Base-by-base conservation (phyloP, 2,113 vertebrate species). In the Ploceus nigricollis region DNA sequence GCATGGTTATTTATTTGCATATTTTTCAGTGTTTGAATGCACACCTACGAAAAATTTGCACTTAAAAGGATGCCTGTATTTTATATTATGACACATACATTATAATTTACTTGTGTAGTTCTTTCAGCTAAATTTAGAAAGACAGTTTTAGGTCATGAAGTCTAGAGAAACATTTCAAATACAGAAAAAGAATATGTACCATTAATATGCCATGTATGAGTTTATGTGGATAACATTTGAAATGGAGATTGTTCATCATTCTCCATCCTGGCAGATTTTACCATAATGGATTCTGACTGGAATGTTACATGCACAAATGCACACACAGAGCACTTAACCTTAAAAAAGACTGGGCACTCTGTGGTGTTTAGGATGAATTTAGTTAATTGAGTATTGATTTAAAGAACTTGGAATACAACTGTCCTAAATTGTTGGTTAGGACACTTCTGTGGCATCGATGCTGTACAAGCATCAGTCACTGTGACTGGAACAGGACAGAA, bases 121-220 rank as follows among this genome's bases (percentile, higher is more conserved):
- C 70, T 93, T 95, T n/a, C 39, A 91, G 86, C 69, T 96, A 97
- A 96, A 96, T 95, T 97, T 96, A 94, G 90, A 51, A 51, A 95
- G 95, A 95, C 91, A 96, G 69, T 91, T 97, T 94, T 91, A 94
- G 95, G 94, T 92, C 93, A 78, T 42, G 79, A 89, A 96, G 85
- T 92, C 68, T 93, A 70, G 63, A 83, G 77, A 96, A 95, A 90
- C 6, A 3, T 87, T 94, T 86, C 78, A 83, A 90, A 90, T 61
- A 58, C 45, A 47, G 81, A 47, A 75, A 78, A 60, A 50, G 30
- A 77, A 70, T 83, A 33, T 37, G 57, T 76, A 25, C 61, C 92
- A 87, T 87, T 93, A 93, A 90, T 64, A 73, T n/a, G 33, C 48
- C 88, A 71, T 37, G 19, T 87, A 47, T 88, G 75, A 61, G 58